phyloP scores from a whole-genome alignment of 1,140 invertebrate genomes.

The Ruditapes philippinarum region DNA sequence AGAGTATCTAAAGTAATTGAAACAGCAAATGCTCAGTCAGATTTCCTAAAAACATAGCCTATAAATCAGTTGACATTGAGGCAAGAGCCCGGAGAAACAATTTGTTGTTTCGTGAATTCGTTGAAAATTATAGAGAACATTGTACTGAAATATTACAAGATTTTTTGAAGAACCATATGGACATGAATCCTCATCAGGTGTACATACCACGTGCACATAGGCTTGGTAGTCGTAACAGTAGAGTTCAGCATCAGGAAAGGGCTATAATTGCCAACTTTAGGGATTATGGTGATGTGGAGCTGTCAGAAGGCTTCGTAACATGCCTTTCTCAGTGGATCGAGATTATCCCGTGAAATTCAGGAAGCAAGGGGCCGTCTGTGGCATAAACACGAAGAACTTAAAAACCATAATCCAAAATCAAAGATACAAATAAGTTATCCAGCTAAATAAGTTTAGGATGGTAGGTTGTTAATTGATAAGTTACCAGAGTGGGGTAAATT shows the following conservation, averaged over 20 bases:
- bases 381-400: background rate
- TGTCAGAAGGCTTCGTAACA: background rate
- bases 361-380: background rate
- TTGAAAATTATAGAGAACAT: background rate
- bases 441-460: background rate
- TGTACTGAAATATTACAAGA: too few relatives aligned
- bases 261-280: background rate
- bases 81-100: background rate
- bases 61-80: slow-evolving; percentile 1
- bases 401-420: background rate
- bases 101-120: background rate
- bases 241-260: background rate
- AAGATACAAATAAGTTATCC: background rate
- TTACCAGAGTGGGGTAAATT: background rate
- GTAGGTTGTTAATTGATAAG: background rate
- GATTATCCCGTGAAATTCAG: background rate
- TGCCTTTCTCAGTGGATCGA: background rate
- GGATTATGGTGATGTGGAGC: background rate
- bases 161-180: too few relatives aligned
- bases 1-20: too few relatives aligned
- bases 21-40: too few relatives aligned
- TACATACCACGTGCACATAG: background rate
- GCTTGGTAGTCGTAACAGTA: background rate
- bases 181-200: too few relatives aligned
- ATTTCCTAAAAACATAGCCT: too few relatives aligned